Percentiles rank a stretch among this genome's conserved stretches.
Evolutionary conservation across 2,113 vertebrate species (phyloP).

Genomic region (Passer domesticus): DNA sequence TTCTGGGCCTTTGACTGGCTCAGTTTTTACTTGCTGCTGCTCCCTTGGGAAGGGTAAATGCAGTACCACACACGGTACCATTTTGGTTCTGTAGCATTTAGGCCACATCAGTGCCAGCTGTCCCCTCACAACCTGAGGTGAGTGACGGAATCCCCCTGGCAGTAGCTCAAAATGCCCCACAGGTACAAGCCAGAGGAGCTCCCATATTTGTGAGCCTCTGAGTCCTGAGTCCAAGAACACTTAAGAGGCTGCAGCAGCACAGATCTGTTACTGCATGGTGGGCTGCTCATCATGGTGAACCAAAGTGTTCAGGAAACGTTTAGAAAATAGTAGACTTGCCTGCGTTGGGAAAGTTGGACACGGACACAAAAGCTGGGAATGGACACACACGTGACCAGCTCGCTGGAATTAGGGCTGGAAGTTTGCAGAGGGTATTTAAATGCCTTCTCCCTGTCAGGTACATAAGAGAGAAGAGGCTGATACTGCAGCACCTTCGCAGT

Average conservation of each 20-base stretch:
- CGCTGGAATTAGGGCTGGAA: rapidly evolving
- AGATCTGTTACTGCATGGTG: background rate
- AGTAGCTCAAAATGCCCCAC: background rate
- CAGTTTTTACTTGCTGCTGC: background rate
- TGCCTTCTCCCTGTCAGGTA: slow-evolving; percentile 72
- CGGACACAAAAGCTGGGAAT: background rate
- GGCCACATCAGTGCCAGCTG: background rate
- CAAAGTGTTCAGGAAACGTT: background rate
- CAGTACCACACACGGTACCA: rapidly evolving
- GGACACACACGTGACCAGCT: background rate
- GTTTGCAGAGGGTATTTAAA: background rate
- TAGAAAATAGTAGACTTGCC: background rate
- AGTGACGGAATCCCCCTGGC: background rate
- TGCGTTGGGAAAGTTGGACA: background rate
- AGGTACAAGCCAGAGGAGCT: background rate
- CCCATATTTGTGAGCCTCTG: rapidly evolving
- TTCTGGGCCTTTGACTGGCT: background rate
- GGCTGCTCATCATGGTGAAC: background rate
- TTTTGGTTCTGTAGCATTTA: background rate
- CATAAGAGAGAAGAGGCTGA: slow-evolving; percentile 72
- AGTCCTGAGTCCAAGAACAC: background rate
- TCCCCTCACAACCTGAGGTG: background rate
- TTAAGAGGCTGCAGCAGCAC: background rate
- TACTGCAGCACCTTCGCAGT: slow-evolving; percentile 73
- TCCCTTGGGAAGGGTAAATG: background rate